phyloP scores from a whole-genome alignment of 2,888 invertebrate genomes.

The Pachydiplax longipennis region DNA sequence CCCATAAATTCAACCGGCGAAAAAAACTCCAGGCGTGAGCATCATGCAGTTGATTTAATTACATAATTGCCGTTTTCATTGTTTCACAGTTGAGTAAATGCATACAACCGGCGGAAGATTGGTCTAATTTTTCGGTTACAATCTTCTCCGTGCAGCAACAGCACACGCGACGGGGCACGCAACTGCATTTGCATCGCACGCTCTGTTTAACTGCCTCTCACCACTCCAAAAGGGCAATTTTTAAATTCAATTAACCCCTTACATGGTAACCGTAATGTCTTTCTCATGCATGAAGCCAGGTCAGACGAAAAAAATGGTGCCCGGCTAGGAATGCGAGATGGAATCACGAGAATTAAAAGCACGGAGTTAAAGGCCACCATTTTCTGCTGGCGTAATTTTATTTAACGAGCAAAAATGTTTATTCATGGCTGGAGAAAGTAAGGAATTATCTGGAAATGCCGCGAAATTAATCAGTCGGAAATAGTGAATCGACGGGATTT shows the following conservation, averaged over 20 bases:
- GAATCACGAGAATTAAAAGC: neutral
- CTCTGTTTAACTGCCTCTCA: neutral
- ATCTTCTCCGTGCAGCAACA: conserved; percentile 5
- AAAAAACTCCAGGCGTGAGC: neutral
- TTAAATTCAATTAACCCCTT: conserved; percentile 39
- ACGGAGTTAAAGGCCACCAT: neutral
- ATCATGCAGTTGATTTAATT: neutral
- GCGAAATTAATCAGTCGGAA: neutral
- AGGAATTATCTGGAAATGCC: neutral
- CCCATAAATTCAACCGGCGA: neutral
- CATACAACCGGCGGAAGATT: neutral
- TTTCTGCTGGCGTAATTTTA: neutral
- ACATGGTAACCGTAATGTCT: conserved; percentile 37
- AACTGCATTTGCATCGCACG: conserved; percentile 19
- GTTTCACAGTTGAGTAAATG: neutral
- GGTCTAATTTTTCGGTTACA: conserved; percentile 11
- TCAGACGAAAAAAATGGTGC: neutral
- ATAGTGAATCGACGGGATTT: neutral
- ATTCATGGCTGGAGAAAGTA: neutral
- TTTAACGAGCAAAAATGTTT: neutral
- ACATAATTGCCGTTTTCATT: neutral
- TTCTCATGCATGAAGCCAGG: conserved; percentile 27
- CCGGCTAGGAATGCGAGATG: neutral
- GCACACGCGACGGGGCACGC: conserved; percentile 9
- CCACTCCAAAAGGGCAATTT: neutral